Conservation (phyloP, 2,113 vertebrate genomes). For the Gymnobelideus leadbeateri region DNA sequence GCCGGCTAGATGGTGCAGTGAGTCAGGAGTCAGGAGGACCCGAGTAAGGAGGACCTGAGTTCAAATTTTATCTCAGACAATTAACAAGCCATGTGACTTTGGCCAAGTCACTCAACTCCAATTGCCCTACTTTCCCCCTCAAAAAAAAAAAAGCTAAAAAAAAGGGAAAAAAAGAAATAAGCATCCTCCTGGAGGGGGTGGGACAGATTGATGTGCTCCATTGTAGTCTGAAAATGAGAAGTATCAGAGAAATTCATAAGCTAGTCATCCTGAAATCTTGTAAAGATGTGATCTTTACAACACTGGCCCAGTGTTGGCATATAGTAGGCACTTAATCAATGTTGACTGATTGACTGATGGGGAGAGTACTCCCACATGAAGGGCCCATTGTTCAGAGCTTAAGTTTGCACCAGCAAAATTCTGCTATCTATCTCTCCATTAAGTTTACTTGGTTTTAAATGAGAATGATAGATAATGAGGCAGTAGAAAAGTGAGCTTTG, state of each 20-base stretch:
- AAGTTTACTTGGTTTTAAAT: constrained; percentile 41
- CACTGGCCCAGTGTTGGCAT: not conserved
- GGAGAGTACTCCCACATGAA: not conserved
- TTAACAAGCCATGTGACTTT: no score
- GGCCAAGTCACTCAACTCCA: no score
- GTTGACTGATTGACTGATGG: not conserved
- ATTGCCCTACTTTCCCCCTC: no score
- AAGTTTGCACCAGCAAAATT: constrained; percentile 52
- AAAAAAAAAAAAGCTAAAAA: no score
- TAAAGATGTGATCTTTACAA: constrained; percentile 62
- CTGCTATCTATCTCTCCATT: constrained; percentile 62
- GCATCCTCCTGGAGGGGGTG: not conserved
- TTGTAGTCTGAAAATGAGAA: constrained; percentile 56
- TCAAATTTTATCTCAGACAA: no score
- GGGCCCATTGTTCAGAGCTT: constrained; percentile 68
- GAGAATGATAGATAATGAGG: constrained; percentile 7
- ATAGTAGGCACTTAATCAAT: not conserved
- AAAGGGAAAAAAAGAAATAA: constrained; percentile 26
- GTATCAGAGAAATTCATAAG: constrained; percentile 67
- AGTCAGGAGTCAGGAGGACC: no score
- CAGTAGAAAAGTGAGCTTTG: not conserved
- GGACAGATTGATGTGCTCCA: constrained; percentile 45
- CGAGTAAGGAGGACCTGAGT: no score
- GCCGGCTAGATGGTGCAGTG: no score
- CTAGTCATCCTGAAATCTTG: constrained; percentile 44